Evolutionary conservation across 2,113 vertebrate species (phyloP), one percentile per base, ranked within the genome.

Genomic region (Nannospalax galili): DNA sequence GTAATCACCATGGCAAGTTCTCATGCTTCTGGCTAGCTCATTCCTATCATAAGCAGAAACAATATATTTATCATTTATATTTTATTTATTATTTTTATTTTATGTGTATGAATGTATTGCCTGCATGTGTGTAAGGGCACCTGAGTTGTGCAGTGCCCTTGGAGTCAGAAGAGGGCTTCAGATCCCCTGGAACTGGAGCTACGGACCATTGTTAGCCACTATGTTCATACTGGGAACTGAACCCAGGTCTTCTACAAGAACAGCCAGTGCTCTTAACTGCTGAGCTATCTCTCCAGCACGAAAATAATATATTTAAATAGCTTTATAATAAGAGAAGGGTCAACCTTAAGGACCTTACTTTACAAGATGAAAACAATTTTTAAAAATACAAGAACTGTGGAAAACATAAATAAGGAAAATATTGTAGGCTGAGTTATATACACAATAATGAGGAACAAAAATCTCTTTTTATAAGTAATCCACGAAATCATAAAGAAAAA

Each of bases 351-450:
- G 40, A 86, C 26, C 35, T 88, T 32, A 94, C 40, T 92, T 92
- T 28, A 80, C 7, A 75, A 91, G 91, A 92, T 37, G 48, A 77
- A 94, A n/a, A n/a, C n/a, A n/a, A n/a, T n/a, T n/a, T n/a, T n/a
- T n/a, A n/a, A n/a, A n/a, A n/a, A 73, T 17, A 77, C 1, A 48
- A 86, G 32, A 87, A 12, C 22, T 84, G 17, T 30, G 65, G 48
- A 93, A 95, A 89, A n/a, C 69, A 74, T 69, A 92, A 93, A 60
- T n/a, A 32, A 93, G 62, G 42, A 32, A 60, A 96, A 56, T 12
- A 65, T 1, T 64, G 15, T 48, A 88, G 40, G 16, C 28, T 37
- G 24, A 88, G 4, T 82, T 80, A 62, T 20, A 4, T 26, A 56
- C 26, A 75, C 26, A 80, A 37, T 86, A 94, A 82, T n/a, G 93